Base-by-base conservation (phyloP, 2,888 invertebrate genomes). In the Tubulanus polymorphus region DNA sequence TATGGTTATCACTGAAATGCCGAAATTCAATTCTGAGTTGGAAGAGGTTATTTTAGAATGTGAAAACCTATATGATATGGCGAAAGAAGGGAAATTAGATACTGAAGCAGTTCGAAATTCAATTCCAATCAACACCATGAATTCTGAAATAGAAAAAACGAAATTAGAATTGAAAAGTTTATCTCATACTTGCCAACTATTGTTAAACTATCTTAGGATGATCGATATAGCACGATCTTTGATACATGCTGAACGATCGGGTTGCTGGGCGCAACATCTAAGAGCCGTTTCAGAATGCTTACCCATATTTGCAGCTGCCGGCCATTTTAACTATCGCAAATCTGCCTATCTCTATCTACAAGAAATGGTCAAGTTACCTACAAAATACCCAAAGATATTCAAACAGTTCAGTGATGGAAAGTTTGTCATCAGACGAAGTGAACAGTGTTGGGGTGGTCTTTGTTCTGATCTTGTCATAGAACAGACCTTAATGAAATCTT, bases 251-350 rank as follows among this genome's bases (percentile, higher is more conserved):
- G 57, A 60, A 48, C 47, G 57, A 27, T 59, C 50, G 6, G 57
- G 59, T 18, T 60, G 53, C 15, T 59, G 53, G 57, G 18, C 23
- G 27, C 37, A 12, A 37, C 47, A 58, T 47, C 28, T 53, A 12
- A 28, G 35, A 18, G 51, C 56, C 15, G 35, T 56, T 10, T 15
- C 49, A 18, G 57, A 56, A 18, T 56, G 56, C 49, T 29, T 56
- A 18, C 57, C 57, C n/a, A 56, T 57, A 51, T 58, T 57, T 51
- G 56, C 56, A 23, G 51, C 56, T 20, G 57, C 57, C 30, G 57
- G 56, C 3, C 57, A 57, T 29, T 26, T 8, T 45, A 57, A 57
- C 30, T 57, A 57, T 41, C 27, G 56, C 41, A 57, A 58, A 27
- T 57, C 56, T 26, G 51, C 56, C 12, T 57, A 51, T 37, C 35